Percentiles rank a stretch among this genome's conserved stretches.
phyloP scores from a whole-genome alignment of 1,140 invertebrate genomes.

The Caenorhabditis remanei region DNA sequence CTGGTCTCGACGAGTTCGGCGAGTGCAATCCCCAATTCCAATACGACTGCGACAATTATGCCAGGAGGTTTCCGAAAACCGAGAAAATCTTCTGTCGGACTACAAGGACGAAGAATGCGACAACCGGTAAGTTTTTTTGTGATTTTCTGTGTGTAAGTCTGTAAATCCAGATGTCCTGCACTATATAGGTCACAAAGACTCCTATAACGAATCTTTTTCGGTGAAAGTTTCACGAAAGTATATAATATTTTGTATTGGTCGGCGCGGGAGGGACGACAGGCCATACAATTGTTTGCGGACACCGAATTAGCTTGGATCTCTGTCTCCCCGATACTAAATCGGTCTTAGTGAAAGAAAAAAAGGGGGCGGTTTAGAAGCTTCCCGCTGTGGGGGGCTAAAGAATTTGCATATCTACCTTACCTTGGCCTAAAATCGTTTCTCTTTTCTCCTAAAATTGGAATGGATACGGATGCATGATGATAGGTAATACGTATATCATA shows the following conservation, averaged over 20 bases:
- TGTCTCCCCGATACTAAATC: too few species aligned
- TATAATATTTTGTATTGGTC: not conserved
- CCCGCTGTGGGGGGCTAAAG: not conserved
- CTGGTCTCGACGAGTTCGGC: conserved; percentile 68
- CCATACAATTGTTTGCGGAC: conserved; percentile 1
- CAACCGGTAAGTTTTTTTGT: conserved; percentile 49
- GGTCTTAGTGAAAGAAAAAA: too few species aligned
- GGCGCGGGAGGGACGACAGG: not conserved
- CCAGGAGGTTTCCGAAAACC: conserved; percentile 60
- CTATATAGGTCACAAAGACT: too few species aligned
- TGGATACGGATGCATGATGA: too few species aligned
- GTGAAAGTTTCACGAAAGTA: too few species aligned
- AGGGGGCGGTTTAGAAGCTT: not conserved
- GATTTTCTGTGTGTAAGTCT: not conserved
- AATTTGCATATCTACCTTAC: not conserved
- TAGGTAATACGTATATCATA: too few species aligned
- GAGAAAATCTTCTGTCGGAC: conserved; percentile 71
- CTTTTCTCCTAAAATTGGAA: too few species aligned
- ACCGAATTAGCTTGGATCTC: not conserved
- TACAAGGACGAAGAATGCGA: conserved; percentile 65
- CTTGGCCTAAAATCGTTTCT: too few species aligned
- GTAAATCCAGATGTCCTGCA: not conserved
- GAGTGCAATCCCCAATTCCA: conserved; percentile 71
- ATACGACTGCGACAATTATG: conserved; percentile 70
- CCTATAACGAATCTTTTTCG: too few species aligned